These are phyloP conservation scores for Etheostoma perlongum DNA, from an alignment of 2,797 vertebrate species.

Conservation along the genomic window DNA sequence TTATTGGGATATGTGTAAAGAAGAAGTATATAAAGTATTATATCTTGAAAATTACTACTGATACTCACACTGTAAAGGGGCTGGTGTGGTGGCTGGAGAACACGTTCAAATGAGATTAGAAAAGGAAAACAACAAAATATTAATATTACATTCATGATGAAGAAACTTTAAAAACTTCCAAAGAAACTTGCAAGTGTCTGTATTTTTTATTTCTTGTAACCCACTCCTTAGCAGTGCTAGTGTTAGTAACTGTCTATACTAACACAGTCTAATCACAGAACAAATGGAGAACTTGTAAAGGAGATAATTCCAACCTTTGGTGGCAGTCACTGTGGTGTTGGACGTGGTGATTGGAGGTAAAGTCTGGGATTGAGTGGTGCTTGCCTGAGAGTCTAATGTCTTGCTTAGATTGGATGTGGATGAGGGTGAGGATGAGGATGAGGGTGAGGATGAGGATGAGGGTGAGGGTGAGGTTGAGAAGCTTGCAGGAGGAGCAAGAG, in stretches of 20 bases:
- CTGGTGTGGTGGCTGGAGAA: rapidly evolving
- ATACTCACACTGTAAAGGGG: constrained; percentile 28
- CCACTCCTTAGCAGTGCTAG: not conserved
- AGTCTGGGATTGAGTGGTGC: not conserved
- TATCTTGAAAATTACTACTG: not conserved
- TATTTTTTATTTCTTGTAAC: not conserved
- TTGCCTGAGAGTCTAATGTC: not conserved
- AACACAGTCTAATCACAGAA: not conserved
- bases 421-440: not conserved
- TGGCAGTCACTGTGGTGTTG: not conserved
- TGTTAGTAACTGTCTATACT: not conserved
- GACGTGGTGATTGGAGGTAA: constrained; percentile 24
- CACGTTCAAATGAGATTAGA: not conserved
- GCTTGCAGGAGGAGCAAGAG: rapidly evolving
- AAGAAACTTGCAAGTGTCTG: not conserved
- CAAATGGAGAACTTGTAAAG: not conserved
- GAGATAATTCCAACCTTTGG: constrained; percentile 47
- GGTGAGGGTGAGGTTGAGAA: not conserved
- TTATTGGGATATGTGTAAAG: not conserved
- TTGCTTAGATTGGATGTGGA: not conserved
- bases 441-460: not conserved
- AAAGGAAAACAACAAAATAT: constrained; percentile 8
- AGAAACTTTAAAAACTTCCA: not conserved
- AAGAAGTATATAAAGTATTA: not conserved
- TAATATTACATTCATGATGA: constrained; percentile 1